phyloP scores from a whole-genome alignment of 2,888 invertebrate species.

The Lasioglossum lativentre region DNA sequence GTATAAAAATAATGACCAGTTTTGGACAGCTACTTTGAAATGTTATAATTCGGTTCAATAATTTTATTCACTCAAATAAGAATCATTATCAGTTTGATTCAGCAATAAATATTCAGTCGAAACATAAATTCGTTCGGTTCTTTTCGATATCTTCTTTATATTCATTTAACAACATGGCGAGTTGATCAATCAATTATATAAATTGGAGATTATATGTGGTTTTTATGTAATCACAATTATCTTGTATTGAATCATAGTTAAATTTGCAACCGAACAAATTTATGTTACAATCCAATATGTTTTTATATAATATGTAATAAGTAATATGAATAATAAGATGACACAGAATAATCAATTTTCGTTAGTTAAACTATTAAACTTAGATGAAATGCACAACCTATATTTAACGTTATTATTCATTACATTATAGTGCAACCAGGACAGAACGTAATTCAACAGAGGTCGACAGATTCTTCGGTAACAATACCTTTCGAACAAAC shows the following conservation, averaged over 20 bases:
- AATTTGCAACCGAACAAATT: too few relatives aligned
- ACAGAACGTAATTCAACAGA: slow-evolving; percentile 88
- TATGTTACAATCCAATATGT: background rate
- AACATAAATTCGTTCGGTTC: background rate
- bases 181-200: background rate
- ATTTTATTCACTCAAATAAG: too few relatives aligned
- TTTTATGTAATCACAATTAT: too few relatives aligned
- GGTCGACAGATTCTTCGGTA: slow-evolving; percentile 90
- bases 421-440: slow-evolving; percentile 88
- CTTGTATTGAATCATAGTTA: too few relatives aligned
- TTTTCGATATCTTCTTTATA: background rate
- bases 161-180: background rate
- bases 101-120: too few relatives aligned
- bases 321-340: too few relatives aligned
- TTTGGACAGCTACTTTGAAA: too few relatives aligned
- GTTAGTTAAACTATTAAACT: too few relatives aligned
- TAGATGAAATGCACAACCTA: too few relatives aligned
- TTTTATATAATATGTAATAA: background rate
- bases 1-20: too few relatives aligned
- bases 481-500: slow-evolving; percentile 91
- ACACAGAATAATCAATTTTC: background rate
- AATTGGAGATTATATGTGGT: background rate
- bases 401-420: background rate
- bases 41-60: too few relatives aligned
- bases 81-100: too few relatives aligned